Base-by-base conservation (phyloP, 2,888 invertebrate genomes). In the Mamestra brassicae region DNA sequence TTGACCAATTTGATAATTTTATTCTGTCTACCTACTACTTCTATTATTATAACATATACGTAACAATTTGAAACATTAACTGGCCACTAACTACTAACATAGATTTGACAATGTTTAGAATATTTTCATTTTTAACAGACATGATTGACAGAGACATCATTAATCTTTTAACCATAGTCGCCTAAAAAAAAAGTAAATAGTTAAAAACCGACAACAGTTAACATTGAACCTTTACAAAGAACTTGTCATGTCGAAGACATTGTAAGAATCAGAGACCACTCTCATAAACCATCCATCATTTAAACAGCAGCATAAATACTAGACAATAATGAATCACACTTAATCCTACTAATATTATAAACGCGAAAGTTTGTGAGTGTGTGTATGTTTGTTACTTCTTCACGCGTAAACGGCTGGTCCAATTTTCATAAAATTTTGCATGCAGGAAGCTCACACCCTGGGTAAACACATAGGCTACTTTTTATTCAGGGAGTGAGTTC, bases 141-240 rank as follows among this genome's bases (percentile, higher is more conserved):
- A 15, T 42, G 11, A 26, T 26, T 26, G 26, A 47, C 13, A 52
- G 1, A 4, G 1, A 7, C 26, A 55, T 47, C 45, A 65, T 26
- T 26, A 79, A 64, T 80, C n/a, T 47, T 68, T n/a, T 10, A 52
- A 57, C 26, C n/a, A 17, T 42, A 50, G n/a, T 0, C 36, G 26
- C 13, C 7, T 17, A 55, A 54, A 36, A 76, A 76, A 65, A 0
- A 3, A 34, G 0, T 8, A 13, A 55, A 55, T 50, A 50, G n/a
- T 0, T 26, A n/a, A 57, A 11, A 57, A 45, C 17, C n/a, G 64
- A 54, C 68, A 74, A 13, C 26, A 52, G 13, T 69, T 52, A 60
- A 66, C 68, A 69, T 60, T 63, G n/a, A 70, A 55, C 62, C 75
- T 74, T 58, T 36, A 66, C 58, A 63, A 54, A 79, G 26, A 70